Percentiles rank a stretch among this genome's conserved stretches.
Evolutionary conservation across 37 sponge, comb jelly and placozoan genomes (phyloP).

Genomic region (Mnemiopsis leidyi): DNA sequence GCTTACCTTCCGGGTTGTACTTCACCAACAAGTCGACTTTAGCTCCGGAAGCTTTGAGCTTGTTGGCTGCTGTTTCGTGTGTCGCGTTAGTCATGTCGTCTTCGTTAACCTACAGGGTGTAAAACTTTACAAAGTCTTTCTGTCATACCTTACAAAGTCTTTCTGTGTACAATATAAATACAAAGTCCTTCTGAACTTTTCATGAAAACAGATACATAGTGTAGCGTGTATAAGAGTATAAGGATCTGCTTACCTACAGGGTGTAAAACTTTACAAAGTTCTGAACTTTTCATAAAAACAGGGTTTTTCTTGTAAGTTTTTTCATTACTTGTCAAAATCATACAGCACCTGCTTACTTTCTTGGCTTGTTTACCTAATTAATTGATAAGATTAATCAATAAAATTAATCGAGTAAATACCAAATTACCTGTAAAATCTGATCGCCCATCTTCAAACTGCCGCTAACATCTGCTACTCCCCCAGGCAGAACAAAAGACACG

Average conservation of each 20-base stretch:
- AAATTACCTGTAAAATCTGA: slow-evolving; percentile 83
- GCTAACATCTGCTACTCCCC: slow-evolving; percentile 82
- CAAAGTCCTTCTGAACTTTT: too few relatives aligned
- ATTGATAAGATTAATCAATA: not conserved
- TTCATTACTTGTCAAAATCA: too few relatives aligned
- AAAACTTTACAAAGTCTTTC: too few relatives aligned
- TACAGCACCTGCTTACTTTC: too few relatives aligned
- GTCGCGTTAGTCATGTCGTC: slow-evolving; percentile 70
- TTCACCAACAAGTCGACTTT: slow-evolving; percentile 76
- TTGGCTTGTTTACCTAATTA: not conserved
- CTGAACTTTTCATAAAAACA: too few relatives aligned
- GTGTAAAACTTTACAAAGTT: too few relatives aligned
- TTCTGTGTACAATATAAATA: too few relatives aligned
- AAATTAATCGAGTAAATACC: not conserved
- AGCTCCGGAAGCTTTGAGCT: slow-evolving; percentile 77
- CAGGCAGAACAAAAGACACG: slow-evolving; percentile 81
- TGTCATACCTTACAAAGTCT: too few relatives aligned
- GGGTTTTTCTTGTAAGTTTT: too few relatives aligned
- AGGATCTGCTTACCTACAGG: too few relatives aligned
- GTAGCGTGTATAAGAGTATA: too few relatives aligned
- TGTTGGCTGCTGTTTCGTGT: slow-evolving; percentile 85
- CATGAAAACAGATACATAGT: too few relatives aligned
- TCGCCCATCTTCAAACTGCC: slow-evolving; percentile 82
- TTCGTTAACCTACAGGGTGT: slow-evolving; percentile 79
- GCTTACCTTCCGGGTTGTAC: slow-evolving; percentile 73